These are phyloP conservation scores for Cairina moschata DNA, from an alignment of 2,113 vertebrate genomes.

Conservation along the genomic window DNA sequence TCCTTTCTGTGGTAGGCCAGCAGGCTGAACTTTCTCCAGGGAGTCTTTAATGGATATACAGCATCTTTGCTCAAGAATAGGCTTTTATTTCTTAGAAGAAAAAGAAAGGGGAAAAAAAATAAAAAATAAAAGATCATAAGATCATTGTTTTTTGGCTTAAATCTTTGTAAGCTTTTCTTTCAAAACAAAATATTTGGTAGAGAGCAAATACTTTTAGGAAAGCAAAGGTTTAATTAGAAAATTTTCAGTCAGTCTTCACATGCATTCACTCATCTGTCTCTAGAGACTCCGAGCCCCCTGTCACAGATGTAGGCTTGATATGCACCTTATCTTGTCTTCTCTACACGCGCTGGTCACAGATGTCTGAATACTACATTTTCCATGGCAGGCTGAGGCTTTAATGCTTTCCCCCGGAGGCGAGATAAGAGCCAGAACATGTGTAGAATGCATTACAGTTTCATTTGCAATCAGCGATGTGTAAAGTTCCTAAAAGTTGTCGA, in stretches of 20 bases:
- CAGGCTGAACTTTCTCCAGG: background rate
- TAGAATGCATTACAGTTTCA: slow-evolving; percentile 35
- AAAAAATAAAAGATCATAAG: background rate
- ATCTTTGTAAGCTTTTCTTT: background rate
- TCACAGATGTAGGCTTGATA: slow-evolving; percentile 16
- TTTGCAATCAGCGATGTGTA: slow-evolving; percentile 31
- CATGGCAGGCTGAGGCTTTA: slow-evolving; percentile 24
- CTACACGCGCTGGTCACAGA: slow-evolving; percentile 6
- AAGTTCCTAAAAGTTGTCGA: slow-evolving; percentile 45
- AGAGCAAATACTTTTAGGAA: background rate
- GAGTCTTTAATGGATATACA: background rate
- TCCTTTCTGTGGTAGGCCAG: background rate
- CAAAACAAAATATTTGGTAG: background rate
- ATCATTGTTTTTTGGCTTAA: background rate
- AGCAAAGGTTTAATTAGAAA: background rate
- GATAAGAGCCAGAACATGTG: slow-evolving; percentile 41
- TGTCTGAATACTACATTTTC: slow-evolving; percentile 33
- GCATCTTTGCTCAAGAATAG: background rate
- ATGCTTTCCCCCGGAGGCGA: slow-evolving; percentile 18
- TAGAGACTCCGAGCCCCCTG: background rate
- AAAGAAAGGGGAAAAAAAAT: fast-evolving
- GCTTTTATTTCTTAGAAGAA: background rate
- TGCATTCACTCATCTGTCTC: background rate
- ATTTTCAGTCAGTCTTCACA: background rate
- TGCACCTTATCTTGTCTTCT: slow-evolving; percentile 17